A percentile compares a stretch with the other conserved stretches of the same genome.
These are phyloP conservation scores for Germaria angustata DNA, from an alignment of 2,888 invertebrate genomes.

Conservation along the genomic window DNA sequence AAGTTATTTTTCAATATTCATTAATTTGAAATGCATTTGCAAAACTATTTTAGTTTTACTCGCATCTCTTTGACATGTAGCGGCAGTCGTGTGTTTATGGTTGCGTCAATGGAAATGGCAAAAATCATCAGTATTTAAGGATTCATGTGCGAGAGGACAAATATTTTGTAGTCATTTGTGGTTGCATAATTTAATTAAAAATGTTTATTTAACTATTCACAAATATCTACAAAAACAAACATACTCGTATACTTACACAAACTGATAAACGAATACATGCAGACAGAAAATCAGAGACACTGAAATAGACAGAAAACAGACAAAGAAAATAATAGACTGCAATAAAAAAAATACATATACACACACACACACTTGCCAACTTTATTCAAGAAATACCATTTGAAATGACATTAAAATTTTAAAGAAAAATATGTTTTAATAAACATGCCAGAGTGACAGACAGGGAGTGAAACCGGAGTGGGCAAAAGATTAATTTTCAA, in stretches of 20 bases:
- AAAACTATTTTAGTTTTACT: slow-evolving; percentile 40
- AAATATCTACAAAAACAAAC: neutral
- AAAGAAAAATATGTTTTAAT: too few relatives aligned
- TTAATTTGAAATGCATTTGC: slow-evolving; percentile 15
- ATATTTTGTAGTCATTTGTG: slow-evolving; percentile 66
- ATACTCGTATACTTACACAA: neutral
- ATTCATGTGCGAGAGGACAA: slow-evolving; percentile 59
- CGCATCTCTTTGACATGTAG: slow-evolving; percentile 8
- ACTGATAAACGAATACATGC: neutral
- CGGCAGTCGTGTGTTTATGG: neutral
- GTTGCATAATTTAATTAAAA: slow-evolving; percentile 75
- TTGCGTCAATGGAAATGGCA: neutral
- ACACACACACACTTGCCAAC: too few relatives aligned
- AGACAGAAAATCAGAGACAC: slow-evolving; percentile 9
- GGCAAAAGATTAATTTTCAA: too few relatives aligned
- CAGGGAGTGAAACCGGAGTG: too few relatives aligned
- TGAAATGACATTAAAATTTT: too few relatives aligned
- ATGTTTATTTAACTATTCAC: slow-evolving; percentile 68
- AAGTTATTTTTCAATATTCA: slow-evolving; percentile 8
- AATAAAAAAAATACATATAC: neutral
- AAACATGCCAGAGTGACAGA: too few relatives aligned
- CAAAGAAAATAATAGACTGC: slow-evolving; percentile 33
- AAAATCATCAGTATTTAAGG: slow-evolving; percentile 57
- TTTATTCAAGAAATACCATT: too few relatives aligned
- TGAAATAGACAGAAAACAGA: slow-evolving; percentile 27